A percentile compares a stretch with the other conserved stretches of the same genome.
phyloP scores from a whole-genome alignment of 1,140 invertebrate species.

The Trinorchestia longiramus region DNA sequence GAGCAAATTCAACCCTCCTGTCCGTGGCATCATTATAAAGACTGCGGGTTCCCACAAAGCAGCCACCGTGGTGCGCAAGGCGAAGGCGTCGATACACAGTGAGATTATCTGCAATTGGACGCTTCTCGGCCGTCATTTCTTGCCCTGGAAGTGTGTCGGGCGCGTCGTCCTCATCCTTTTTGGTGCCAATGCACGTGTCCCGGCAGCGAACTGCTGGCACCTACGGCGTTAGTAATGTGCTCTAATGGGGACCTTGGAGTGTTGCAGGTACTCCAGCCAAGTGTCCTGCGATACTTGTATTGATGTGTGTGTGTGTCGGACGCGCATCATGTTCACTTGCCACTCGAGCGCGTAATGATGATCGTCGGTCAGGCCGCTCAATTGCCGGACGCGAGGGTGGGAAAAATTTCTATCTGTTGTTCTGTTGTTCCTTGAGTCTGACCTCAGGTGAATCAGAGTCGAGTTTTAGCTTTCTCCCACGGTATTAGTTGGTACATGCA shows the following conservation, averaged over 20 bases:
- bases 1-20: neutral
- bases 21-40: neutral
- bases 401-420: neutral
- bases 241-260: neutral
- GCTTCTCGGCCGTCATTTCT: slow-evolving; percentile 30
- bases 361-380: neutral
- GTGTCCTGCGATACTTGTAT: neutral
- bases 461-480: neutral
- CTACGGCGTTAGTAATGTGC: slow-evolving; percentile 20
- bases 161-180: slow-evolving; percentile 48
- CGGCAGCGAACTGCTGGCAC: slow-evolving; percentile 10
- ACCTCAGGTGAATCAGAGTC: neutral
- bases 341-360: neutral
- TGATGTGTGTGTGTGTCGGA: neutral
- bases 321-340: neutral
- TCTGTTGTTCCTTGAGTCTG: neutral
- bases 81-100: neutral
- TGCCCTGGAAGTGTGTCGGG: neutral
- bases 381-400: neutral
- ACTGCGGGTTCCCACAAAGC: neutral
- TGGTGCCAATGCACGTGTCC: slow-evolving; percentile 34
- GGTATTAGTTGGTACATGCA: too few species aligned
- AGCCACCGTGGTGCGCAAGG: neutral
- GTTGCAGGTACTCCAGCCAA: neutral
- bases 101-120: slow-evolving; percentile 32